phyloP scores from a whole-genome alignment of 2,113 vertebrate genomes.

The Anoura caudifer region DNA sequence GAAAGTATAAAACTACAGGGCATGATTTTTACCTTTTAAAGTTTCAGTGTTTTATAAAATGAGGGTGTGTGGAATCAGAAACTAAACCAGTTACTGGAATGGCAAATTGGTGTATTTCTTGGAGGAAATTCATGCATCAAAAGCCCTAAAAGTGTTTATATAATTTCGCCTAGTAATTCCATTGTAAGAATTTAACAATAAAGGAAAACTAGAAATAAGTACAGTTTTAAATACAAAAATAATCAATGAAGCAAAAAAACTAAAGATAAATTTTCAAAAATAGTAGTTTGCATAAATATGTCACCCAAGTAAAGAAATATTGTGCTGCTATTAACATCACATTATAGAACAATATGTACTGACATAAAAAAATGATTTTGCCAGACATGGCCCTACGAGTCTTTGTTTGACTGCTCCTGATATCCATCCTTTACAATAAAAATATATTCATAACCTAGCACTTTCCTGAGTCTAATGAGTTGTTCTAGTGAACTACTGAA shows the following conservation, averaged over 20 bases:
- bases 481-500: background rate
- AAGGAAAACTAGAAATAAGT: background rate
- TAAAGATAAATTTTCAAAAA: background rate
- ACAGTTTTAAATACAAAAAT: background rate
- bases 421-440: background rate
- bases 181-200: slow-evolving; percentile 14
- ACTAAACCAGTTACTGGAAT: background rate
- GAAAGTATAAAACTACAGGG: background rate
- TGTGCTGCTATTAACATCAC: background rate
- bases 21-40: background rate
- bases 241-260: background rate
- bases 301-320: background rate
- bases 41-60: background rate
- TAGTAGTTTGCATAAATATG: background rate
- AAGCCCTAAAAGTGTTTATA: background rate
- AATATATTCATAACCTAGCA: background rate
- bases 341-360: background rate
- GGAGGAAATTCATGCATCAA: background rate
- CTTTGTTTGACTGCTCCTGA: background rate
- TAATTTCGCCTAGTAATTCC: background rate
- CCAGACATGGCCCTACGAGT: background rate
- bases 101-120: background rate
- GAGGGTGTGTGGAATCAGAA: background rate
- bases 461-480: background rate
- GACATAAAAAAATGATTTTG: background rate